A percentile compares a stretch with the other conserved stretches of the same genome.
phyloP scores from a whole-genome alignment of 1,140 invertebrate genomes.

The Lordiphosa stackelbergi region DNA sequence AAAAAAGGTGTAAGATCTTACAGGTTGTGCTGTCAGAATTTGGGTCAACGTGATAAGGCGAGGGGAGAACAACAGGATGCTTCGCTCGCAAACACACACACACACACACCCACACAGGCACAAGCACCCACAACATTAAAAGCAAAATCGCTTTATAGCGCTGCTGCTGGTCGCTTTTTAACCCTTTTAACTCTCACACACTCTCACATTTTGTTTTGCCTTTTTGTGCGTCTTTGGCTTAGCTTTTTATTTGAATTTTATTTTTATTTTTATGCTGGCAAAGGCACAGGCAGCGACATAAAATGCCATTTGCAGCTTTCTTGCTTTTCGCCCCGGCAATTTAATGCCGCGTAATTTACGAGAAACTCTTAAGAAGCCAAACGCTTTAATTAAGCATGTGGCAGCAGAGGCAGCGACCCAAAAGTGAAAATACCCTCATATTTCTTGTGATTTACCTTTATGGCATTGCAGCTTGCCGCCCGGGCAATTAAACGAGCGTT shows the following conservation, averaged over 20 bases:
- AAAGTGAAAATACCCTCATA: conserved; percentile 74
- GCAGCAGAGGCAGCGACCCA: conserved; percentile 63
- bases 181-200: conserved; percentile 51
- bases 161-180: conserved; percentile 50
- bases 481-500: conserved; percentile 65
- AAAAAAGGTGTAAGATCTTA: conserved; percentile 66
- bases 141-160: conserved; percentile 67
- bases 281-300: conserved; percentile 53
- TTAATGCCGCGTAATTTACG: conserved; percentile 73
- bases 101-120: conserved; percentile 35
- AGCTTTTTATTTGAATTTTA: conserved; percentile 74
- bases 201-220: conserved; percentile 52
- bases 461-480: conserved; percentile 27
- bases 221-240: conserved; percentile 66
- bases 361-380: conserved; percentile 73
- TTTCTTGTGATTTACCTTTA: conserved; percentile 74
- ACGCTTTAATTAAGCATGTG: conserved; percentile 74
- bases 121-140: conserved; percentile 62
- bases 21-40: conserved; percentile 37
- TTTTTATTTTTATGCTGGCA: conserved; percentile 72
- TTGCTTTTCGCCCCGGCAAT: conserved; percentile 31
- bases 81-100: conserved; percentile 23
- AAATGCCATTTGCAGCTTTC: conserved; percentile 71
- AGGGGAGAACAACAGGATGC: conserved; percentile 13
- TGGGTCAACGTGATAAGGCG: conserved; percentile 35